Evolutionary conservation across 2,888 invertebrate species (phyloP), one percentile per base, ranked within the genome.

Genomic region (Dolomedes plantarius): DNA sequence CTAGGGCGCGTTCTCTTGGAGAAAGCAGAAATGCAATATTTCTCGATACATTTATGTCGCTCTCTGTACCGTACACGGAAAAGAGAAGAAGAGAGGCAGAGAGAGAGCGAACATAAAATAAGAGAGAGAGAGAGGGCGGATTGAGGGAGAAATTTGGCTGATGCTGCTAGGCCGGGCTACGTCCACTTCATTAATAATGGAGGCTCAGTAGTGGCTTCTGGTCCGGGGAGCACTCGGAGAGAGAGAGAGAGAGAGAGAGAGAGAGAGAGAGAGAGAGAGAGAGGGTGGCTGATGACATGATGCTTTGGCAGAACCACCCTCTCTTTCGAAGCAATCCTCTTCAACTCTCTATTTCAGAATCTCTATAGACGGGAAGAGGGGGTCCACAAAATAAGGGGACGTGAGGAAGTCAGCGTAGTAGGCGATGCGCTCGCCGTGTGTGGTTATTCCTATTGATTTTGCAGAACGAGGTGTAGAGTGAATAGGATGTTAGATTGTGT

Each of bases 131-230:
- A 23, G n/a, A 29, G 71, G 29, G 56, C 50, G 72, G 72, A 28
- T 46, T 28, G 71, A 46, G 41, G 71, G 71, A 46, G 72, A 72
- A 72, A 72, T 65, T 65, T 29, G 65, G 65, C 65, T 72, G 74
- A 62, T 74, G 74, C 74, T 74, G 39, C 64, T 28, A 74, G 19
- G 46, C 36, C 23, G 6, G 5, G 71, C 64, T 29, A 23, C 68
- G 74, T 81, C 81, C 81, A 81, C 81, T 81, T 81, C 81, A 81
- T 81, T 81, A 81, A 81, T 74, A 81, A 81, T 81, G 67, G 80
- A 80, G 56, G 46, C 73, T 46, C 41, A 62, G 73, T 50, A 73
- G 65, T 73, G 67, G 80, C 73, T 56, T 56, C 56, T 56, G 56
- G 56, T 56, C 56, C 23, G 23, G 56, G 56, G 27, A 36, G 67